A percentile compares a stretch with the other conserved stretches of the same genome.
Evolutionary conservation across 2,113 vertebrate species (phyloP).

Genomic region (Tinamus guttatus): DNA sequence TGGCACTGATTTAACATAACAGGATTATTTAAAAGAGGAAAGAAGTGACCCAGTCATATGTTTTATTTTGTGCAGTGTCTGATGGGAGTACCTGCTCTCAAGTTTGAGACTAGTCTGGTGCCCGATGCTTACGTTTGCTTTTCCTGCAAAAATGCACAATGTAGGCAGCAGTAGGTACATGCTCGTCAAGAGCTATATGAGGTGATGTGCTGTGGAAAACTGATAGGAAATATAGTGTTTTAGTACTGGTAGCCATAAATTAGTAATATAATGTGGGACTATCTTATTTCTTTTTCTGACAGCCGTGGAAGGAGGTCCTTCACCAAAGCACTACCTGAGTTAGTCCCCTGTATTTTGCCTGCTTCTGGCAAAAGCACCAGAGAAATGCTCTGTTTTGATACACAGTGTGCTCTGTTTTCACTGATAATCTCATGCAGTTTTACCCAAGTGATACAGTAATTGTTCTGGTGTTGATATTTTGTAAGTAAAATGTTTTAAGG

Average conservation of each 20-base stretch:
- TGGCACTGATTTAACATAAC: background rate
- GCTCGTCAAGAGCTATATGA: background rate
- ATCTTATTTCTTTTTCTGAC: background rate
- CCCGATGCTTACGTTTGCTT: background rate
- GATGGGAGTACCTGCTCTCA: background rate
- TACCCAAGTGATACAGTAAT: background rate
- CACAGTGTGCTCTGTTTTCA: background rate
- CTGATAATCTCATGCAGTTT: background rate
- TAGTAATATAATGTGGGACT: background rate
- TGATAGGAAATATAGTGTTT: background rate
- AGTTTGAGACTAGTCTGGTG: background rate
- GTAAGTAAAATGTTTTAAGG: background rate
- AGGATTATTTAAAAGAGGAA: background rate
- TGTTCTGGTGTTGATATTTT: background rate
- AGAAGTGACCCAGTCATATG: background rate
- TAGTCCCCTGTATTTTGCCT: background rate
- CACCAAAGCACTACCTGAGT: background rate
- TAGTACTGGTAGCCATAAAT: background rate
- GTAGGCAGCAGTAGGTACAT: rapidly evolving
- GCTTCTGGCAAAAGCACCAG: background rate
- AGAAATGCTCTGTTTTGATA: background rate
- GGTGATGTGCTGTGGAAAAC: background rate
- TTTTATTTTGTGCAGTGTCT: background rate
- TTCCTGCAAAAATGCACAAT: background rate
- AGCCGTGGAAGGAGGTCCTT: background rate